These are phyloP conservation scores for Phoebastria nigripes DNA, from an alignment of 2,797 vertebrate species.

Conservation along the genomic window DNA sequence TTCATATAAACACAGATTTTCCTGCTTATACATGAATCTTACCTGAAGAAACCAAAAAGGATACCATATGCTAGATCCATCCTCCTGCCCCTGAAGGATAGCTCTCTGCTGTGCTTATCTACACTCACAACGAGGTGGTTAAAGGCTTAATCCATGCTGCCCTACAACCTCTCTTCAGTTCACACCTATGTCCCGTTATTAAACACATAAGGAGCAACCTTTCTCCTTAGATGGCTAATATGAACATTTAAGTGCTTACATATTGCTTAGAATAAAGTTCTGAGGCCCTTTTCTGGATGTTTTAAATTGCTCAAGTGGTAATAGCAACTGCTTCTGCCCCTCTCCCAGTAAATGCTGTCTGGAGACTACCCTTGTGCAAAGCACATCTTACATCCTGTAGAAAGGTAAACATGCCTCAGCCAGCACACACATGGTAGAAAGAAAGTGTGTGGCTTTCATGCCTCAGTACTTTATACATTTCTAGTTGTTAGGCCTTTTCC, in stretches of 20 bases:
- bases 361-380: rapidly evolving
- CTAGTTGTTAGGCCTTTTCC: background rate
- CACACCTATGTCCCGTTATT: no score
- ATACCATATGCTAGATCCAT: background rate
- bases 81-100: background rate
- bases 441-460: rapidly evolving
- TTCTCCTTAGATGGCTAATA: background rate
- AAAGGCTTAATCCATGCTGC: background rate
- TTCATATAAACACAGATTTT: background rate
- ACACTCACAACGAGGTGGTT: rapidly evolving
- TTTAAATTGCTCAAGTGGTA: background rate
- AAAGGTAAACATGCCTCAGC: background rate
- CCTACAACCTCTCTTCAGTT: background rate
- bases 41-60: background rate
- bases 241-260: background rate
- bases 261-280: background rate
- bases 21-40: background rate
- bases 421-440: rapidly evolving
- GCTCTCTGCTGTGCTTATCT: background rate
- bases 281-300: background rate
- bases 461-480: background rate
- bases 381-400: rapidly evolving
- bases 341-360: background rate
- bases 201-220: background rate
- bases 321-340: background rate